Conservation (phyloP, 2,888 invertebrate genomes). For the Lasioglossum calceatum region DNA sequence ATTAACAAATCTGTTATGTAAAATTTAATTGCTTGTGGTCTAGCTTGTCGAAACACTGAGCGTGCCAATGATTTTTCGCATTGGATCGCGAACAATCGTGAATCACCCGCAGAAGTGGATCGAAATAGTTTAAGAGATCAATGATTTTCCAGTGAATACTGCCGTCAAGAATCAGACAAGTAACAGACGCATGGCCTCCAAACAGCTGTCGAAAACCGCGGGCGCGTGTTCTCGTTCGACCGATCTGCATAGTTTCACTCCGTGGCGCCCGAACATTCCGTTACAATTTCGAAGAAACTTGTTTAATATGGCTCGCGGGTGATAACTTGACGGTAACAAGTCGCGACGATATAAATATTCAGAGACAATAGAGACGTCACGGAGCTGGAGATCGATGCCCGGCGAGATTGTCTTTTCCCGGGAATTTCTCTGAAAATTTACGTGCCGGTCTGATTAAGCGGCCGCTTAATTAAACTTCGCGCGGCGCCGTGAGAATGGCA, state of each 20-base stretch:
- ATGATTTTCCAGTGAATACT: background rate
- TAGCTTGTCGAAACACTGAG: too few relatives aligned
- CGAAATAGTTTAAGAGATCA: slow-evolving; percentile 2
- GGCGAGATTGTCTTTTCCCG: slow-evolving; percentile 49
- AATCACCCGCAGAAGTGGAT: background rate
- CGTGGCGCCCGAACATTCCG: background rate
- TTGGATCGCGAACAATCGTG: background rate
- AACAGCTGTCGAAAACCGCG: background rate
- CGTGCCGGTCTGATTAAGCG: slow-evolving; percentile 57
- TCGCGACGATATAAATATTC: slow-evolving; percentile 42
- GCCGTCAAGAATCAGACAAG: background rate
- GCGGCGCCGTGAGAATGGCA: background rate
- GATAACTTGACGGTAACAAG: slow-evolving; percentile 13
- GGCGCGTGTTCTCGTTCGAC: background rate
- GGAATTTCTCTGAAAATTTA: slow-evolving; percentile 60
- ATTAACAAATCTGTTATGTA: too few relatives aligned
- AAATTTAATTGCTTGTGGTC: too few relatives aligned
- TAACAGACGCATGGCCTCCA: background rate
- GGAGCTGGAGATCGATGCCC: slow-evolving; percentile 39
- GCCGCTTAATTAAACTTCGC: slow-evolving; percentile 65
- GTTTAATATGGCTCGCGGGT: slow-evolving; percentile 15
- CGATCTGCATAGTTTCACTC: background rate
- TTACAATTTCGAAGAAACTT: background rate
- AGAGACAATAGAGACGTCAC: slow-evolving; percentile 35
- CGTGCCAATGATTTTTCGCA: too few relatives aligned